Base-by-base conservation (phyloP, 53 echinoderm and acorn worm species). In the Glandiceps talaboti region DNA sequence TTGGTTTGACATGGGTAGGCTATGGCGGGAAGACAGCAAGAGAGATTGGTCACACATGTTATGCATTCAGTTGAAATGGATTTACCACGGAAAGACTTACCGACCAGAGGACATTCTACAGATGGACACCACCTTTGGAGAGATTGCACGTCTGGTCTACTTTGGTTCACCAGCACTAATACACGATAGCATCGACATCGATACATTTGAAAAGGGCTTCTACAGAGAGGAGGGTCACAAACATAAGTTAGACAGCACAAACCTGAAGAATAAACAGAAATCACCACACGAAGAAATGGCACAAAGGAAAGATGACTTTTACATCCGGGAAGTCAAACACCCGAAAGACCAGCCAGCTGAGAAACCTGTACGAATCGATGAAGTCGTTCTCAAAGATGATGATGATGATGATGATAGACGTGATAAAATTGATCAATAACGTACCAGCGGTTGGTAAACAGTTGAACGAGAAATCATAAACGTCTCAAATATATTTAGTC, bases 121-220 rank as follows among this genome's bases (percentile, higher is more conserved):
- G 1, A 80, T 80, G 80, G 73, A 80, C 73, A 80, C 80, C 28
- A 80, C 80, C 27, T 80, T 80, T 29, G 80, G 80, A 28, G 80
- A 80, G 29, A 73, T 80, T 28, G 73, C 80, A 1, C 45, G 80
- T 27, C 29, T 72, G 33, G 29, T 73, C 25, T 80, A 80, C 28
- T 80, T 28, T 31, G 80, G 80, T 30, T 72, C 45, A 0, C 0
- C 0, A 12, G 80, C 33, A 1, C 26, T 64, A 0, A 80, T 80
- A 20, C 20, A 6, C 25, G 80, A 80, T 12, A 45, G 64, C 20
- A 45, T 45, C 64, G 20, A 45, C 64, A 45, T 45, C 6, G 64
- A 45, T 20, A 20, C 6, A 20, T 45, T 45, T 45, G 6, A 45
- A 6, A 45, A 45, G 20, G 64, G 64, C 64, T 45, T 45, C 20